Conservation (phyloP, 2,888 invertebrate species). For the Rhamphomyia laevipes region DNA sequence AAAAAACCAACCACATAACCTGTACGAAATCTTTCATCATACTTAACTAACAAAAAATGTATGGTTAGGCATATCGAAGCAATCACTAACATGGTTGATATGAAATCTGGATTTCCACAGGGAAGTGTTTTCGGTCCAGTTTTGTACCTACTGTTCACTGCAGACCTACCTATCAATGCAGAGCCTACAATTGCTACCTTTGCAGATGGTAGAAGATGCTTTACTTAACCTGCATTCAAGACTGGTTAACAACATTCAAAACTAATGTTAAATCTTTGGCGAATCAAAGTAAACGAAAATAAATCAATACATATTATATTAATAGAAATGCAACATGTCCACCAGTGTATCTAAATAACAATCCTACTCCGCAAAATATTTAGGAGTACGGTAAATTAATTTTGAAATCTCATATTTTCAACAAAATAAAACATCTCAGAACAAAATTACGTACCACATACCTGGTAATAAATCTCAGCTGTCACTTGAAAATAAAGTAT, state of each 20-base stretch:
- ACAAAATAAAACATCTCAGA: too few relatives aligned
- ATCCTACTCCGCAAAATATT: too few relatives aligned
- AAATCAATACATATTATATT: not conserved
- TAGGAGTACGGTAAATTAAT: too few relatives aligned
- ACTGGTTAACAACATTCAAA: not conserved
- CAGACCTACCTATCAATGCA: not conserved
- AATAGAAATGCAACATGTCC: too few relatives aligned
- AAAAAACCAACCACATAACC: not conserved
- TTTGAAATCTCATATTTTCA: too few relatives aligned
- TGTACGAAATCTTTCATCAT: not conserved
- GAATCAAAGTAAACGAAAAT: not conserved
- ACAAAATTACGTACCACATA: too few relatives aligned
- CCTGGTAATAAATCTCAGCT: too few relatives aligned
- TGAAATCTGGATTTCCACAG: not conserved
- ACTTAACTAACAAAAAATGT: not conserved
- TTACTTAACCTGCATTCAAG: not conserved
- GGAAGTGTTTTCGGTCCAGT: not conserved
- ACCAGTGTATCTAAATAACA: too few relatives aligned
- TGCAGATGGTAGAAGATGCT: not conserved
- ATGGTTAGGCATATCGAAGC: not conserved
- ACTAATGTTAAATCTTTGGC: not conserved
- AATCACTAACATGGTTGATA: not conserved
- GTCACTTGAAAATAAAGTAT: too few relatives aligned
- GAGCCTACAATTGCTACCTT: not conserved
- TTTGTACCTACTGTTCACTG: not conserved